A percentile compares a stretch with the other conserved stretches of the same genome.
These are phyloP conservation scores for Aegithalos caudatus DNA, from an alignment of 2,113 vertebrate species.

Conservation along the genomic window DNA sequence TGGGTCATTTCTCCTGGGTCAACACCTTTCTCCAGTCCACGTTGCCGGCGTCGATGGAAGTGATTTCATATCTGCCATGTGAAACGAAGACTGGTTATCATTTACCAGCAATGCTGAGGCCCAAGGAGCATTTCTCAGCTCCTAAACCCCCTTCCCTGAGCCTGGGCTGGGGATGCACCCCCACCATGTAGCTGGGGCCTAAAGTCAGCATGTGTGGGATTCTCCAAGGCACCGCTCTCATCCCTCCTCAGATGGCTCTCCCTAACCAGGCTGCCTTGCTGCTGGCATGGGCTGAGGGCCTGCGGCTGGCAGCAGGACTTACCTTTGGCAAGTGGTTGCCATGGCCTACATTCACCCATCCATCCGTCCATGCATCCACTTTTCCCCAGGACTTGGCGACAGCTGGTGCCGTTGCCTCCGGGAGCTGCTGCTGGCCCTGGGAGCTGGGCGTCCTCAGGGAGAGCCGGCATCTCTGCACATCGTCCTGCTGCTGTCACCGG, in stretches of 20 bases:
- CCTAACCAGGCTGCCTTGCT: not conserved
- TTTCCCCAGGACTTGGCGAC: not conserved
- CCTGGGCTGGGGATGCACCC: fast-evolving
- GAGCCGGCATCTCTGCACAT: not conserved
- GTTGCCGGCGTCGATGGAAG: too few relatives aligned
- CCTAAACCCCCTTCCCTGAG: not conserved
- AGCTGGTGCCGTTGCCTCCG: fast-evolving
- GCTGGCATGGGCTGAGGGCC: too few relatives aligned
- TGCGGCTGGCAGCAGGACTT: too few relatives aligned
- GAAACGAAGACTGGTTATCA: too few relatives aligned
- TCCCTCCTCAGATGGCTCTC: fast-evolving
- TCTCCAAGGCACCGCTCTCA: fast-evolving
- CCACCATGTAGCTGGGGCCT: fast-evolving
- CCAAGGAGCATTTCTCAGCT: not conserved
- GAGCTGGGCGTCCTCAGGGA: not conserved
- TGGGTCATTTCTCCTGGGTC: too few relatives aligned
- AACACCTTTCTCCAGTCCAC: too few relatives aligned
- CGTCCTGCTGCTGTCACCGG: not conserved
- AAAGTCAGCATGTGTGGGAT: not conserved
- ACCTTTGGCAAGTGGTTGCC: too few relatives aligned
- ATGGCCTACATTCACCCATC: too few relatives aligned
- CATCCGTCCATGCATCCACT: not conserved
- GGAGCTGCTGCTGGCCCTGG: not conserved
- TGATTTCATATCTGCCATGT: fast-evolving
- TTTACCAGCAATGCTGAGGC: not conserved